Evolutionary conservation across 1,140 invertebrate genomes (phyloP).

Genomic region (Globodera rostochiensis): DNA sequence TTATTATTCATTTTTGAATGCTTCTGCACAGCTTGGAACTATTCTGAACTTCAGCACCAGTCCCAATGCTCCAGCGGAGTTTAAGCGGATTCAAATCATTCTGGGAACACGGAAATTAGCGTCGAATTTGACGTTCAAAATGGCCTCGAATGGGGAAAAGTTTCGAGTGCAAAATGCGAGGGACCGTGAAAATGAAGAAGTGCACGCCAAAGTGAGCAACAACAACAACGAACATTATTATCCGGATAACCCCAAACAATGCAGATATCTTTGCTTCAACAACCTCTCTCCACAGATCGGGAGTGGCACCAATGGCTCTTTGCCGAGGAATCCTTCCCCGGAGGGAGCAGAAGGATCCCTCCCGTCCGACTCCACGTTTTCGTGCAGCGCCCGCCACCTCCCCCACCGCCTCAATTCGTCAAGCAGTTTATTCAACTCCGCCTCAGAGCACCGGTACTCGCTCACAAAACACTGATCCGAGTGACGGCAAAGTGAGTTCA

Average conservation of each 20-base stretch:
- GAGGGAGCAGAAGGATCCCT: slow-evolving; percentile 31
- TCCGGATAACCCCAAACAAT: not conserved
- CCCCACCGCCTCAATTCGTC: slow-evolving; percentile 42
- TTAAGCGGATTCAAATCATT: not conserved
- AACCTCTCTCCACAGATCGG: not conserved
- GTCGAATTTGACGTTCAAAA: not conserved
- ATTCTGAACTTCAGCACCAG: slow-evolving; percentile 16
- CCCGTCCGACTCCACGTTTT: slow-evolving; percentile 25
- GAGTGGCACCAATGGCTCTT: slow-evolving; percentile 33
- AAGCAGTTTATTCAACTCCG: slow-evolving; percentile 19
- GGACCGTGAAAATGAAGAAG: not conserved
- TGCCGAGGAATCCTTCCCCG: slow-evolving; percentile 29
- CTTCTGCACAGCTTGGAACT: slow-evolving; percentile 16
- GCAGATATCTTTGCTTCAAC: slow-evolving; percentile 12
- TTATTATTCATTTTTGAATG: slow-evolving; percentile 1
- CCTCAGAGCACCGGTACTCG: slow-evolving; percentile 20
- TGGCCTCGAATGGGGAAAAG: not conserved
- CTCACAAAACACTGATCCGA: slow-evolving; percentile 43
- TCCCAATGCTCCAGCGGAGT: not conserved
- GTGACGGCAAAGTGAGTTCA: slow-evolving; percentile 42
- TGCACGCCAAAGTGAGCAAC: not conserved
- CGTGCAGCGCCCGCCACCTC: not conserved
- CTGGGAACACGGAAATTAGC: not conserved
- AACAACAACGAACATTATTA: not conserved
- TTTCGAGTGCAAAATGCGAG: not conserved